Evolutionary conservation across 2,888 invertebrate genomes (phyloP), one percentile per base, ranked within the genome.

Genomic region (Diaprepes abbreviatus): DNA sequence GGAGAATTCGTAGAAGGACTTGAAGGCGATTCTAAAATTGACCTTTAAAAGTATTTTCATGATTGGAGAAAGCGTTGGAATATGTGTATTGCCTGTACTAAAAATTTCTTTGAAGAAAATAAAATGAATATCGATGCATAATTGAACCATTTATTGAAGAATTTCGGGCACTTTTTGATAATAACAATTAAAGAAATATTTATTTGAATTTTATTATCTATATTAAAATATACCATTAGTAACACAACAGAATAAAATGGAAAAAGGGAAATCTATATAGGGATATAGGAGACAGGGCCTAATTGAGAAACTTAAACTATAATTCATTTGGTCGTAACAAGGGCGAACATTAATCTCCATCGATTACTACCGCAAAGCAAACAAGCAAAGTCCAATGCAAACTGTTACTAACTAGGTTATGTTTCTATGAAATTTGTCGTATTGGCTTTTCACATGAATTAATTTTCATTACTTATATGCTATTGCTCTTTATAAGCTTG

Each of bases 301-400:
- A 60, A 65, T 57, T 62, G 45, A 19, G 14, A 63, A 68, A 68
- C 55, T 63, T 68, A 60, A 45, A 63, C 48, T 36, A 62, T 62
- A 62, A 68, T 55, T 68, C 62, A 68, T 68, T 55, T 45, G 54
- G 40, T 55, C 45, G 38, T 40, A 38, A 24, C 38, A 36, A 21
- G 24, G 19, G 10, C 21, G 21, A 40, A 21, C 55, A 55, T 55
- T 58, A 58, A 58, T 58, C 57, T 38, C 4, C 14, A 58, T 58
- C 21, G 57, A 58, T 58, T 58, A 9, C 40, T n/a, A 9, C n/a
- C 35, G 35, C n/a, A 35, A 10, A 50, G 48, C 48, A 50, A 55
- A 38, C 55, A 55, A 38, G 38, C 55, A 36, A 55, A 55, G 24
- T 55, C 36, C 55, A 55, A 21, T 55, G 55, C 55, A 55, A 55